These are phyloP conservation scores for Nowickia ferox DNA, from an alignment of 2,888 invertebrate genomes.

Conservation along the genomic window DNA sequence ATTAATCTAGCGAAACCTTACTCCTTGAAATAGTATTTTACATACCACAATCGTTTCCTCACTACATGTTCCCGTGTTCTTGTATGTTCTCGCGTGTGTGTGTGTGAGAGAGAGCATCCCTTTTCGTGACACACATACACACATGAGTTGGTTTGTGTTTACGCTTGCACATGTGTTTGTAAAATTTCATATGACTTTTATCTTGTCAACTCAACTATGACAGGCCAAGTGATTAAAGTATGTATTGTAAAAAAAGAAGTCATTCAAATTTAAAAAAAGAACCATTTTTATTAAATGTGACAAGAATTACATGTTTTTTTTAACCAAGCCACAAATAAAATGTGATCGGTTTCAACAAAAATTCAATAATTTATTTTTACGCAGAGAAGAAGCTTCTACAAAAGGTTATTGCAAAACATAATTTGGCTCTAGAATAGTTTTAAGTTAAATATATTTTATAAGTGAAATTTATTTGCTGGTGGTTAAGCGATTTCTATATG, in stretches of 20 bases:
- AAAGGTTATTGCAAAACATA: background rate
- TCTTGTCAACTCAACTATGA: slow-evolving; percentile 76
- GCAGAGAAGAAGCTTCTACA: background rate
- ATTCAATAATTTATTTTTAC: slow-evolving; percentile 35
- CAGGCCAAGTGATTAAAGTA: slow-evolving; percentile 79
- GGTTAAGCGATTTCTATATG: too few relatives aligned
- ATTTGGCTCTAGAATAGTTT: background rate
- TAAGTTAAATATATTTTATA: too few relatives aligned
- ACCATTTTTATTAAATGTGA: slow-evolving; percentile 59
- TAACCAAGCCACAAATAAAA: slow-evolving; percentile 14
- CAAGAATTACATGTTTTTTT: slow-evolving; percentile 31
- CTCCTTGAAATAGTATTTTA: slow-evolving; percentile 58
- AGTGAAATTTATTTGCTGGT: too few relatives aligned
- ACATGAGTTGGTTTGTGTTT: slow-evolving; percentile 31
- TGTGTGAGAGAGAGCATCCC: slow-evolving; percentile 37
- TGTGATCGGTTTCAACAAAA: slow-evolving; percentile 36
- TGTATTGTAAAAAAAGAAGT: slow-evolving; percentile 47
- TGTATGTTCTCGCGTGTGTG: background rate
- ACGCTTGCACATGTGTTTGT: slow-evolving; percentile 58
- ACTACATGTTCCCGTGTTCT: slow-evolving; percentile 33
- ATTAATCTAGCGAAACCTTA: slow-evolving; percentile 81
- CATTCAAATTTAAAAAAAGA: slow-evolving; percentile 38
- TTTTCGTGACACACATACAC: slow-evolving; percentile 48
- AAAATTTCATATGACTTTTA: slow-evolving; percentile 61
- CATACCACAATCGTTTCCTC: background rate